Evolutionary conservation across 2,888 invertebrate species (phyloP).

Genomic region (Agrotis exclamationis): DNA sequence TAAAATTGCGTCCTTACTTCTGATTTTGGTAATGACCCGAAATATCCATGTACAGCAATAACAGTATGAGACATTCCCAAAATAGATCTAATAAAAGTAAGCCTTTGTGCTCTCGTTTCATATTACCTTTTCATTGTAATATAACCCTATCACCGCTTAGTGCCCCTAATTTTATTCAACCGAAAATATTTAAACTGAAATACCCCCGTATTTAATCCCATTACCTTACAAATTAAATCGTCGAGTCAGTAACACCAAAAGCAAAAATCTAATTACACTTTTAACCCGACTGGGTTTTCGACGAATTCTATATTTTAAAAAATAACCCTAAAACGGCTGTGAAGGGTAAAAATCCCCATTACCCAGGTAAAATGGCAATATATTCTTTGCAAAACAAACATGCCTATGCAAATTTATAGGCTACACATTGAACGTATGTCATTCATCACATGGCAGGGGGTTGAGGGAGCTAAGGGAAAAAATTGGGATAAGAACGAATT

Average conservation of each 20-base stretch:
- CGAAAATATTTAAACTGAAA: constrained; percentile 38
- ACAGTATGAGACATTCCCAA: background rate
- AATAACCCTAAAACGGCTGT: constrained; percentile 29
- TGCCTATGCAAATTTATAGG: constrained; percentile 64
- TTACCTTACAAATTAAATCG: constrained; percentile 47
- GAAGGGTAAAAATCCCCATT: constrained; percentile 48
- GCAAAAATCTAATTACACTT: constrained; percentile 50
- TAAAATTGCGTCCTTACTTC: no score
- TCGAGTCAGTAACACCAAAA: constrained; percentile 49
- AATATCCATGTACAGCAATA: background rate
- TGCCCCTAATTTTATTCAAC: constrained; percentile 33
- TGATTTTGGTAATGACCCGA: no score
- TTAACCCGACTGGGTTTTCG: constrained; percentile 23
- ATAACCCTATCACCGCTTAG: constrained; percentile 31
- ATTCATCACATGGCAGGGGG: constrained; percentile 56
- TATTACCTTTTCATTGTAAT: constrained; percentile 30
- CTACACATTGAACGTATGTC: constrained; percentile 63
- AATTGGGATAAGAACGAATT: constrained; percentile 41
- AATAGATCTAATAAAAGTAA: background rate
- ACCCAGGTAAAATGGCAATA: constrained; percentile 56
- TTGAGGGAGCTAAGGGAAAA: constrained; percentile 32
- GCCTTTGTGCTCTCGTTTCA: background rate
- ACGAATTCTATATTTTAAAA: constrained; percentile 29
- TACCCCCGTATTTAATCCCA: constrained; percentile 39
- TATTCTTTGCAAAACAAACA: constrained; percentile 62